Evolutionary conservation across 2,113 vertebrate species (phyloP).

Genomic region (Hippocampus mohnikei): DNA sequence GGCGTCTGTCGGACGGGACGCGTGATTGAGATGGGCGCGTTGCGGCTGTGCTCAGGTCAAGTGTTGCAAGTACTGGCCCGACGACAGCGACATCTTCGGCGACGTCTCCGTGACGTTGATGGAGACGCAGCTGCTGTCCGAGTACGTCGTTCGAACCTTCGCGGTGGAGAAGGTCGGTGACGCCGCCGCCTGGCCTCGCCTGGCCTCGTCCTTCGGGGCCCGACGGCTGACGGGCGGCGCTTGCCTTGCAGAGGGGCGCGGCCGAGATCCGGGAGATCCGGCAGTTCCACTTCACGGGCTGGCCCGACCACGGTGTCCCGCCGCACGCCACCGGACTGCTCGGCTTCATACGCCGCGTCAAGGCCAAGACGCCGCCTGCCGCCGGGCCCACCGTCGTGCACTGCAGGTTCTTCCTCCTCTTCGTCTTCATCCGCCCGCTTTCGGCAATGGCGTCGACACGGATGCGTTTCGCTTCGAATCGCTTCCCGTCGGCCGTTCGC

Average conservation of each 20-base stretch:
- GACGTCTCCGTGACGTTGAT: slow-evolving; percentile 98
- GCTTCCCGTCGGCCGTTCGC: too few species aligned
- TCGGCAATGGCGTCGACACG: too few species aligned
- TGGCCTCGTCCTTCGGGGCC: not conserved
- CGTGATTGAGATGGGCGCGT: slow-evolving; percentile 3
- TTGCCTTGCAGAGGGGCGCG: slow-evolving; percentile 78
- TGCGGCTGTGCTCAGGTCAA: slow-evolving; percentile 80
- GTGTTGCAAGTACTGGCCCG: slow-evolving; percentile 98
- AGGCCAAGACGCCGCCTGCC: slow-evolving; percentile 85
- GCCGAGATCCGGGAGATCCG: slow-evolving; percentile 95
- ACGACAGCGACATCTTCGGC: slow-evolving; percentile 95
- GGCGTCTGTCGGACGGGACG: not conserved
- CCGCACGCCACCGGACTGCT: slow-evolving; percentile 92
- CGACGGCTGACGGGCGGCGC: not conserved
- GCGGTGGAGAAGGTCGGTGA: slow-evolving; percentile 89
- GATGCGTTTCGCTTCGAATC: too few species aligned
- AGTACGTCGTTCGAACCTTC: slow-evolving; percentile 96
- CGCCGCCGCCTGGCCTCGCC: too few species aligned
- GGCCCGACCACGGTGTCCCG: slow-evolving; percentile 95
- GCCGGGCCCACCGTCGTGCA: slow-evolving; percentile 78
- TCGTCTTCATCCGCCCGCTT: too few species aligned
- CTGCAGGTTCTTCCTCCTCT: slow-evolving; percentile 46
- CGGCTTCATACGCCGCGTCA: slow-evolving; percentile 90
- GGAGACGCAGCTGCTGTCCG: slow-evolving; percentile 95
- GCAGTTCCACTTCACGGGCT: slow-evolving; percentile 97